Evolutionary conservation across 1,140 invertebrate genomes (phyloP).

Genomic region (Spodoptera litura): DNA sequence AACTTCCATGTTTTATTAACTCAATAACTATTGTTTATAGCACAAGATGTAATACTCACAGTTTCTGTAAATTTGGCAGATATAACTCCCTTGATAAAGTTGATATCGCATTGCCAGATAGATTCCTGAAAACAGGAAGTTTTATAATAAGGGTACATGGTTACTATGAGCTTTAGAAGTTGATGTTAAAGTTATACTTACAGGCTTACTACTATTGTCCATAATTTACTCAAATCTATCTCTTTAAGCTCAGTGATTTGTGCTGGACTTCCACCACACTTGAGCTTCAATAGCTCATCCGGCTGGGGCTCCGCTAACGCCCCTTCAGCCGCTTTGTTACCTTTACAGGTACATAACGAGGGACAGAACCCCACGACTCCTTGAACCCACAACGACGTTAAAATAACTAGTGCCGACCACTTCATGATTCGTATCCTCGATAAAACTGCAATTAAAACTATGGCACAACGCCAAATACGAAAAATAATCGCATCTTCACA

Average conservation of each 20-base stretch:
- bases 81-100: constrained; percentile 79
- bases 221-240: constrained; percentile 78
- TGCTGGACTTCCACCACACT: constrained; percentile 74
- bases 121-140: constrained; percentile 69
- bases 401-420: constrained; percentile 61
- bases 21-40: neutral
- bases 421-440: constrained; percentile 73
- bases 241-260: constrained; percentile 82
- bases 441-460: constrained; percentile 70
- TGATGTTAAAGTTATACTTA: constrained; percentile 62
- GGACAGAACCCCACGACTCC: constrained; percentile 71
- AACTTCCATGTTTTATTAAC: neutral
- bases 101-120: constrained; percentile 82
- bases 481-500: constrained; percentile 80
- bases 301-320: constrained; percentile 62
- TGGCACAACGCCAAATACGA: constrained; percentile 81
- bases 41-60: constrained; percentile 69
- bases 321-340: constrained; percentile 68
- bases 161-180: neutral
- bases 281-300: constrained; percentile 73
- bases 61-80: constrained; percentile 80
- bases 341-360: constrained; percentile 80
- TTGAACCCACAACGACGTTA: constrained; percentile 63
- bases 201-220: constrained; percentile 77
- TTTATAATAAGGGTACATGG: neutral